These are phyloP conservation scores for Scophthalmus maximus DNA, from an alignment of 2,113 vertebrate species.

Conservation along the genomic window DNA sequence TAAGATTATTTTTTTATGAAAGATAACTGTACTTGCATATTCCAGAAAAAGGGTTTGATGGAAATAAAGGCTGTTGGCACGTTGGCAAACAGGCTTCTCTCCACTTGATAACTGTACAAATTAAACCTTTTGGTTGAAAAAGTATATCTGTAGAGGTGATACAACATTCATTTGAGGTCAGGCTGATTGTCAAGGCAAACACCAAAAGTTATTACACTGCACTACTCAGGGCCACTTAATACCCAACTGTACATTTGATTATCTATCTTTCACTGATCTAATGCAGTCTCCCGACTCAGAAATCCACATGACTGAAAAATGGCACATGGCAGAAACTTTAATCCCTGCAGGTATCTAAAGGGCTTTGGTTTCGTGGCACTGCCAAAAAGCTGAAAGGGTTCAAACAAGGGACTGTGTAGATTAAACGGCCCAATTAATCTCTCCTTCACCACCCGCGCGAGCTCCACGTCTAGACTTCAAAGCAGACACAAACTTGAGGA, in stretches of 20 bases:
- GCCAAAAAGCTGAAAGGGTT: conserved; percentile 58
- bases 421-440: conserved; percentile 70
- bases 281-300: conserved; percentile 24
- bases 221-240: conserved; percentile 2
- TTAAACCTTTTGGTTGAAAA: too few species aligned
- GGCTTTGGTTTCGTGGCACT: conserved; percentile 48
- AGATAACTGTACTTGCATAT: background rate
- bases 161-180: background rate
- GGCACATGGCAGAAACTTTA: conserved; percentile 57
- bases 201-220: conserved; percentile 2
- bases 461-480: conserved; percentile 65
- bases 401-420: conserved; percentile 57
- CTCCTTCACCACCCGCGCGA: conserved; percentile 40
- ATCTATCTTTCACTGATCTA: conserved; percentile 36
- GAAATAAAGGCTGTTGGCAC: background rate
- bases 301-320: conserved; percentile 43
- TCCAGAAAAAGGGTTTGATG: background rate
- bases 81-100: background rate
- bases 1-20: background rate
- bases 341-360: conserved; percentile 44
- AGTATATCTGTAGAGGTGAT: too few species aligned
- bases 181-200: background rate
- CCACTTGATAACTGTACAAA: too few species aligned
- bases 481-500: conserved; percentile 54
- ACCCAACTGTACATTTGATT: conserved; percentile 5